Evolutionary conservation across 1,140 invertebrate species (phyloP), one percentile per base, ranked within the genome.

Genomic region (Orius insidiosus): DNA sequence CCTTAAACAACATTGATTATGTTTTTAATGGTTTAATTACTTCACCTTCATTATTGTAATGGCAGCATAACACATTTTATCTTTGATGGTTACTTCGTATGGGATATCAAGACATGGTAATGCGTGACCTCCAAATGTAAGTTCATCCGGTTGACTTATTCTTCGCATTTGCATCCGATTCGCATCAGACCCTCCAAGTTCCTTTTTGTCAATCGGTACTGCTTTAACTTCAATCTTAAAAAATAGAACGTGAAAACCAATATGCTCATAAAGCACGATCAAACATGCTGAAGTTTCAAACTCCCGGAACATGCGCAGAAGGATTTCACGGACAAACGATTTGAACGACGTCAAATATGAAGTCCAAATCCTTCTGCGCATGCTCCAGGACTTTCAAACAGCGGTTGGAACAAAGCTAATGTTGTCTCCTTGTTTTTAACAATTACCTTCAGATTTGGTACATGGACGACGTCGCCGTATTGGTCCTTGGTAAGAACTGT

Each of bases 31-130:
- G 6, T 16, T 39, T 6, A 39, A 39, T n/a, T 16, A 16, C 37
- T n/a, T 39, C 60, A 76, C 76, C 65, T 86, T 86, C 84, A 93
- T 90, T 52, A 89, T 85, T 4, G 84, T 88, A 48, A 96, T 94
- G 2, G 89, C 80, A 64, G 94, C 83, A 63, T 92, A 95, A 53
- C 81, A 77, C 76, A 92, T 90, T 60, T 86, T 90, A 55, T 95
- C 89, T 50, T 78, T 78, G 31, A 88, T 71, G 0, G 85, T 88
- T 0, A 86, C 75, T 61, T 93, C 83, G 63, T 93, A 97, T 0
- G 80, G 75, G 6, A 77, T 67, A 33, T 87, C 79, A 8, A 85
- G 68, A 9, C 74, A 68, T 1, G 81, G 78, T 18, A 70, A 68
- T 6, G 74, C 71, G 50, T 78, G 70, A 8, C 80, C 79, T 10